These are phyloP conservation scores for Actinopyga echinites DNA, from an alignment of 53 echinoderm and acorn worm species.

Conservation along the genomic window DNA sequence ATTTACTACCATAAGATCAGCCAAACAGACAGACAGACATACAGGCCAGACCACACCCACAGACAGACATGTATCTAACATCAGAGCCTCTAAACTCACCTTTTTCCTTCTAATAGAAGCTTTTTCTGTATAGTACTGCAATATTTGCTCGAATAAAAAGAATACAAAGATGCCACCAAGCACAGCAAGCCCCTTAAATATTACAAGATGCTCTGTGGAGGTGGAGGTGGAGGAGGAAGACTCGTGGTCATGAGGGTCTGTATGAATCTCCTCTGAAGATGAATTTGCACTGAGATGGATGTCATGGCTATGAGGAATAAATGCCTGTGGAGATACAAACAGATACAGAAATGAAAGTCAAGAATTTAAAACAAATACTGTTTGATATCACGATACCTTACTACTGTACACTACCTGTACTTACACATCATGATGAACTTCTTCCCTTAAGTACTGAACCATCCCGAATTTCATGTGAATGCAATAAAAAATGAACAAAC, in stretches of 20 bases:
- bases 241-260: slow-evolving; percentile 52
- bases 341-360: too few species aligned
- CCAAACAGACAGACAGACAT: too few species aligned
- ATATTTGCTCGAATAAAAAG: slow-evolving; percentile 78
- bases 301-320: slow-evolving; percentile 23
- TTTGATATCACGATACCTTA: too few species aligned
- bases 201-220: slow-evolving; percentile 49
- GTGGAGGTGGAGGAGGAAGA: not conserved
- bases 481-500: too few species aligned
- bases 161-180: slow-evolving; percentile 80
- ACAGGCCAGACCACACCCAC: too few species aligned
- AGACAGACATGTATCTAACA: too few species aligned
- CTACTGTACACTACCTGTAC: too few species aligned
- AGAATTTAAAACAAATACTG: too few species aligned
- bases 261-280: not conserved
- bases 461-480: too few species aligned
- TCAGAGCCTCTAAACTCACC: not conserved
- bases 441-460: too few species aligned
- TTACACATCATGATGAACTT: too few species aligned
- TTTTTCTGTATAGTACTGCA: slow-evolving; percentile 38
- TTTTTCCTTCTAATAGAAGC: not conserved
- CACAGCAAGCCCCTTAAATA: slow-evolving; percentile 76
- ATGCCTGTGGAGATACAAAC: not conserved
- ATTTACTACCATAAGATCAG: too few species aligned
- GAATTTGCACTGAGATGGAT: not conserved